These are phyloP conservation scores for Discoglossus pictus DNA, from an alignment of 2,797 vertebrate species.

Conservation along the genomic window DNA sequence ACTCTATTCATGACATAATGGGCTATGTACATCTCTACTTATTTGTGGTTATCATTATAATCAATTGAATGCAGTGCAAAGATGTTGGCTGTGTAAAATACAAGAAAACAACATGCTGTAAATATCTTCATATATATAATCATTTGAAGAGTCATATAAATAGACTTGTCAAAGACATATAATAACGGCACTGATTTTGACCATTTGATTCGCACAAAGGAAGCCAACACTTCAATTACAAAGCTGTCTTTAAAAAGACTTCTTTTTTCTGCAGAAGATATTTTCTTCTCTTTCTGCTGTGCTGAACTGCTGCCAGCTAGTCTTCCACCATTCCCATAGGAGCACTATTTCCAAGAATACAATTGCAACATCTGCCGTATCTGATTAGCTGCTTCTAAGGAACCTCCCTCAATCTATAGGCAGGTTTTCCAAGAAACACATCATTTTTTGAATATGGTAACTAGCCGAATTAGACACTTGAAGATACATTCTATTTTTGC, in stretches of 20 bases:
- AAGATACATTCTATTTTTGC: neutral
- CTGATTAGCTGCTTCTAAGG: constrained; percentile 36
- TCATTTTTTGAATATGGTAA: neutral
- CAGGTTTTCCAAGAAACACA: constrained; percentile 35
- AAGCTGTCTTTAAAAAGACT: neutral
- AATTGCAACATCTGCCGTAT: constrained; percentile 42
- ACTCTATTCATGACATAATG: too few relatives aligned
- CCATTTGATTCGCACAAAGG: neutral
- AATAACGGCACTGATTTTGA: neutral
- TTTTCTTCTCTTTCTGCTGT: constrained; percentile 1
- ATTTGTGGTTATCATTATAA: too few relatives aligned
- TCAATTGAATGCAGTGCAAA: neutral
- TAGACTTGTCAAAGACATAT: constrained; percentile 1
- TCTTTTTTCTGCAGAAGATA: constrained; percentile 19
- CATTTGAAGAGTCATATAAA: neutral
- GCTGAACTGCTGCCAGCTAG: constrained; percentile 31
- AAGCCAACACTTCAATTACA: neutral
- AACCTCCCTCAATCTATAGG: constrained; percentile 32
- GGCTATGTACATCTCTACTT: too few relatives aligned
- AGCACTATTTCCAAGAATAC: constrained; percentile 41
- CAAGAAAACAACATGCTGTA: too few relatives aligned
- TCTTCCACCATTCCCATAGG: constrained; percentile 37
- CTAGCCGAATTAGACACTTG: constrained; percentile 4
- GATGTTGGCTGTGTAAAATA: neutral
- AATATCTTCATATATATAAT: too few relatives aligned